These are phyloP conservation scores for Sapayoa aenigma DNA, from an alignment of 2,113 vertebrate genomes.

Conservation along the genomic window DNA sequence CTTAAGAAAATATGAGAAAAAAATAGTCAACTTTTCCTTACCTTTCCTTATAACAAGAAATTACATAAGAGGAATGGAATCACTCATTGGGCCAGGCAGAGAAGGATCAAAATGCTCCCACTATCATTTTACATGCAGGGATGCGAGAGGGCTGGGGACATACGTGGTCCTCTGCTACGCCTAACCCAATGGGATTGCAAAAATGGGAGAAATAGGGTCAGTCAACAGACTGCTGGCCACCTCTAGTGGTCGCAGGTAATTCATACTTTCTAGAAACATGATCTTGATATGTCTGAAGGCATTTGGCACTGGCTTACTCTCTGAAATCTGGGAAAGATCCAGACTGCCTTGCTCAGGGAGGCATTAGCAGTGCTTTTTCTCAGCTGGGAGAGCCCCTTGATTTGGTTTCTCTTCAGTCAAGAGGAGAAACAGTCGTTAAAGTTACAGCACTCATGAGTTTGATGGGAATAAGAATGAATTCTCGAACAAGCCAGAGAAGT, in stretches of 20 bases:
- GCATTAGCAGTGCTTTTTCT: not conserved
- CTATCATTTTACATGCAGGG: not conserved
- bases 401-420: not conserved
- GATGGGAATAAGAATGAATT: not conserved
- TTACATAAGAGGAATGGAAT: not conserved
- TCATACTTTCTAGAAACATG: not conserved
- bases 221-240: slow-evolving; percentile 15
- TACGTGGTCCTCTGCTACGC: not conserved
- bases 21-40: not conserved
- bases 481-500: not conserved
- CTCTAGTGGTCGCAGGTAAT: slow-evolving; percentile 9
- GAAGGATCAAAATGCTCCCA: not conserved
- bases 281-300: not conserved
- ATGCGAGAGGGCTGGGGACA: not conserved
- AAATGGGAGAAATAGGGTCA: not conserved
- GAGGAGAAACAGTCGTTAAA: not conserved
- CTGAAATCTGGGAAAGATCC: not conserved
- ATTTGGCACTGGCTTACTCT: not conserved
- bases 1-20: not conserved
- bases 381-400: not conserved
- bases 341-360: not conserved
- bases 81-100: not conserved
- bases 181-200: not conserved
- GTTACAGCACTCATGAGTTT: not conserved
- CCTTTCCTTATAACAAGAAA: not conserved